A percentile compares a stretch with the other conserved stretches of the same genome.
phyloP scores from a whole-genome alignment of 2,888 invertebrate genomes.

The Eremobia ochroleuca region DNA sequence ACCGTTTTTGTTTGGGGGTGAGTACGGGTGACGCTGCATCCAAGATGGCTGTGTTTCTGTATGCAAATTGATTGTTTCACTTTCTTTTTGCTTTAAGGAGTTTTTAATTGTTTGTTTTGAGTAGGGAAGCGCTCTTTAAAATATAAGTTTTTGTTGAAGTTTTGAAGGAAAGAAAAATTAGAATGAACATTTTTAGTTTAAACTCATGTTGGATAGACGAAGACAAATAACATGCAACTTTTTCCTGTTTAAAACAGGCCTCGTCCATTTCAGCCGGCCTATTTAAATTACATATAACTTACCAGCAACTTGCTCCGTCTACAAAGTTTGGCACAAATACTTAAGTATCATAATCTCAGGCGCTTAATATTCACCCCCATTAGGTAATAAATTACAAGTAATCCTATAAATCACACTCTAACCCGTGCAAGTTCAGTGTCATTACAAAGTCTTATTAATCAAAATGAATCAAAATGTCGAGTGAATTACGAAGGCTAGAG shows the following conservation, averaged over 20 bases:
- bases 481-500: constrained; percentile 58
- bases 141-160: not conserved
- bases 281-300: constrained; percentile 45
- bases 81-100: constrained; percentile 47
- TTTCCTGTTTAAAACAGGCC: not conserved
- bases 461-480: constrained; percentile 77
- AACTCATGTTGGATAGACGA: too few relatives aligned
- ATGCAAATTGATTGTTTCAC: constrained; percentile 66
- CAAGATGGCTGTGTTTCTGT: constrained; percentile 60
- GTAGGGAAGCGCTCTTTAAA: not conserved
- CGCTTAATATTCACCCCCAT: constrained; percentile 68
- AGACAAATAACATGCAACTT: not conserved
- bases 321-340: constrained; percentile 56
- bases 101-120: constrained; percentile 62
- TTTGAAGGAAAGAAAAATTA: not conserved
- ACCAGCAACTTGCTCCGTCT: constrained; percentile 41
- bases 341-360: constrained; percentile 62
- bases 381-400: constrained; percentile 75
- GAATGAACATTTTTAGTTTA: not conserved
- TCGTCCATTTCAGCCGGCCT: constrained; percentile 4
- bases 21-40: constrained; percentile 67
- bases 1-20: constrained; percentile 78
- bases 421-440: constrained; percentile 74
- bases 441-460: constrained; percentile 77
- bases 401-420: constrained; percentile 73